Percentiles rank a stretch among this genome's conserved stretches.
Conservation (phyloP, 2,888 invertebrate species). For the Dermolepida albohirtum region DNA sequence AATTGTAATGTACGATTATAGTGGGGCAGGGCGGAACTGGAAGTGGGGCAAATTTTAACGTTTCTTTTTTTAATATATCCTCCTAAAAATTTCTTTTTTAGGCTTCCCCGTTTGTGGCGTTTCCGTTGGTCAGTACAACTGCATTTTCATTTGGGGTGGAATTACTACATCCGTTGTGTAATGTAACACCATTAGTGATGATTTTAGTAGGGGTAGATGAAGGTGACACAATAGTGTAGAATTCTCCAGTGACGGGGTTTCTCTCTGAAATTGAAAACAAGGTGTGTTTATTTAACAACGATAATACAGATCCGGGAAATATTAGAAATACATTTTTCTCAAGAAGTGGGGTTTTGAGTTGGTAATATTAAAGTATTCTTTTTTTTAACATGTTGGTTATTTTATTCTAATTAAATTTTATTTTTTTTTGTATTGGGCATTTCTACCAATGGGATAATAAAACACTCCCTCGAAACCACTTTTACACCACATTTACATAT, state of each 20-base stretch:
- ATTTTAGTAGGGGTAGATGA: conserved; percentile 59
- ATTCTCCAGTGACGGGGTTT: conserved; percentile 64
- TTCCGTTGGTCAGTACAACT: conserved; percentile 47
- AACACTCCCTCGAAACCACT: too few species aligned
- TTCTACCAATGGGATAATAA: too few species aligned
- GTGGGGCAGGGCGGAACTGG: not conserved
- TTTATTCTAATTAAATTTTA: too few species aligned
- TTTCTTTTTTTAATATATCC: not conserved
- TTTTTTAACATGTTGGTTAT: too few species aligned
- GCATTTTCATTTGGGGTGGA: conserved; percentile 49
- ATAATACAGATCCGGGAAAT: too few species aligned
- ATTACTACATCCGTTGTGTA: conserved; percentile 51
- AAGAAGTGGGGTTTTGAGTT: too few species aligned
- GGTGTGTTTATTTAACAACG: not conserved
- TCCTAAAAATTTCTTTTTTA: conserved; percentile 39
- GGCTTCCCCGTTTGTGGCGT: conserved; percentile 53
- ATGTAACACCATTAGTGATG: conserved; percentile 56
- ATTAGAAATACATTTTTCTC: too few species aligned
- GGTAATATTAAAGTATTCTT: too few species aligned
- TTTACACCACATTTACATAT: too few species aligned
- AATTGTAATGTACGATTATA: conserved; percentile 1
- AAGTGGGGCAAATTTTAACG: conserved; percentile 5
- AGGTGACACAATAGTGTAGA: conserved; percentile 60
- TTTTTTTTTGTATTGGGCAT: too few species aligned
- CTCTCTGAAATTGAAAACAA: conserved; percentile 54